Conservation (phyloP, 2,797 vertebrate genomes). For the Saxicola maurus region DNA sequence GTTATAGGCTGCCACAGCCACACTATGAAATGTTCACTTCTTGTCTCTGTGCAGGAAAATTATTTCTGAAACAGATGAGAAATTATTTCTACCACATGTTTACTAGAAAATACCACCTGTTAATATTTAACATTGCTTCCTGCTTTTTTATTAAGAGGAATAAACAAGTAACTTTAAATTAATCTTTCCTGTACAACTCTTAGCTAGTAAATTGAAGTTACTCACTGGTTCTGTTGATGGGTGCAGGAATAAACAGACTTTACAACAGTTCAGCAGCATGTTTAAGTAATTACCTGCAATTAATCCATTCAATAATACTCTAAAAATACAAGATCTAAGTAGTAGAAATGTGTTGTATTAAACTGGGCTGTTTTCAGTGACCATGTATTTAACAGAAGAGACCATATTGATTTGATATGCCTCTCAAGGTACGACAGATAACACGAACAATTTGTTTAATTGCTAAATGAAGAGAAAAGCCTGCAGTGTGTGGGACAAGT, state of each 20-base stretch:
- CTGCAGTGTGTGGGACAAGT: background rate
- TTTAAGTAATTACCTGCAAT: background rate
- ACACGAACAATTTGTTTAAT: background rate
- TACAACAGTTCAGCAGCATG: background rate
- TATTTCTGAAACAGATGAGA: background rate
- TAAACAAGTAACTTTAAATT: background rate
- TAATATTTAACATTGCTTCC: background rate
- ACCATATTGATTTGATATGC: background rate
- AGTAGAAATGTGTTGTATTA: background rate
- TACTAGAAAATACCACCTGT: background rate
- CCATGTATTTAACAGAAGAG: background rate
- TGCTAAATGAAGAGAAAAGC: background rate
- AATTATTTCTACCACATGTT: rapidly evolving
- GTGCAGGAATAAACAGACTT: background rate
- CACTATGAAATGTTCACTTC: background rate
- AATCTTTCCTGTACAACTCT: background rate
- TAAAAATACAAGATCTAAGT: background rate
- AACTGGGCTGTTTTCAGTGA: background rate
- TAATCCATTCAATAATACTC: background rate
- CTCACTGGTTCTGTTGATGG: background rate
- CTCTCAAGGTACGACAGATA: background rate
- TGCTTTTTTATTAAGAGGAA: background rate
- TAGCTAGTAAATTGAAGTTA: background rate
- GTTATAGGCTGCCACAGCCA: background rate
- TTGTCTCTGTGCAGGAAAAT: background rate